Base-by-base conservation (phyloP, 2,113 vertebrate genomes). In the Chloropsis hardwickii region DNA sequence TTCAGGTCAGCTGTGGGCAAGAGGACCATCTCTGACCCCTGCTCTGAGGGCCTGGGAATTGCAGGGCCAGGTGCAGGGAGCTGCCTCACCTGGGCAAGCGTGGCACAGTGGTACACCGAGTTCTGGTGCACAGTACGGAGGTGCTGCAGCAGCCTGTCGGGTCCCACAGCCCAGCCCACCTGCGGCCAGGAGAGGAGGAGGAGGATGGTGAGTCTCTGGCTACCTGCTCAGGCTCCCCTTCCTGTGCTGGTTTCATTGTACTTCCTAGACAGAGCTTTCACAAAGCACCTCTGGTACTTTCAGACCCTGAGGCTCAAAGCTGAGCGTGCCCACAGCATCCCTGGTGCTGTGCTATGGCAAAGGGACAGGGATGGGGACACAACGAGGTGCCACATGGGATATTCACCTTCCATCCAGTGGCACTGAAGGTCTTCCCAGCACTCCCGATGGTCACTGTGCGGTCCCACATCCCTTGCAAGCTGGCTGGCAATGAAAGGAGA, bases 381-480 rank as follows among this genome's bases (percentile, higher is more conserved):
- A n/a, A 13, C 0, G 2, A 67, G 42, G 60, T 15, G 39, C 28
- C n/a, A 14, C 25, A 9, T 1, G 21, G 31, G 71, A 58, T 37
- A 61, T 20, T 82, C 39, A 99, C 99, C 98, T 99, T 99, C 99
- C 98, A 99, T 82, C 99, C 99, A 1, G 99, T 99, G 66, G 94
- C 98, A 48, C 99, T 99, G 71, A 99, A 99, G 56, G 98, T 98
- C 97, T 99, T 99, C 66, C 99, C 99, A 29, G 98, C 99, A 2
- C 99, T 99, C 37, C 99, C 98, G 0, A 99, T 83, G 31, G 94
- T 99, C 80, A 99, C 66, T 0, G 99, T 99, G 51, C 99, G 98
- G 31, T 99, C 99, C 99, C 99, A 99, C 99, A 99, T 99, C 53
- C 99, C 99, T 14, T 97, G 98, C 71, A 99, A 98, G 90, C 97